Evolutionary conservation across 2,888 invertebrate species (phyloP), one percentile per base, ranked within the genome.

Genomic region (Torymus aiolomorphi): DNA sequence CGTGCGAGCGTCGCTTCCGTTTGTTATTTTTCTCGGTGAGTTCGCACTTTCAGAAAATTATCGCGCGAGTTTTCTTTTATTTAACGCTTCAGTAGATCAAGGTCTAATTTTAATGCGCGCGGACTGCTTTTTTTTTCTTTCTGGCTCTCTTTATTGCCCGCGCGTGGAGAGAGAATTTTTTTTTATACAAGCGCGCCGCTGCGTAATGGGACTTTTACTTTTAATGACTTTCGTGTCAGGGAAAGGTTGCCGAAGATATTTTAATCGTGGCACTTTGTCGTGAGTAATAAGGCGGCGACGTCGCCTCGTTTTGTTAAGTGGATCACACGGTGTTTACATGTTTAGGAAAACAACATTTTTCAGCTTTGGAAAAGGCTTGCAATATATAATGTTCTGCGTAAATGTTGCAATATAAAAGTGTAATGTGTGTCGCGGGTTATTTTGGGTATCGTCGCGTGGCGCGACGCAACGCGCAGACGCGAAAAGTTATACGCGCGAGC

Each of bases 11-110:
- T 16, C n/a, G 24, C 59, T 76, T 67, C 74, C 57, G 65, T 76
- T 76, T 69, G 31, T 59, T 61, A 61, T 76, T 63, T 70, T 70
- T 63, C 56, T 56, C 69, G 56, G 62, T 62, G 67, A 76, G 42
- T 61, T 76, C n/a, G 66, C 63, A 57, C 52, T 69, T 76, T 76
- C 49, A 76, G 76, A 76, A 62, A 76, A 76, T 76, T 42, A n/a
- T 63, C 31, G n/a, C 3, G 11, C 10, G 49, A 4, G 20, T 69
- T 69, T 56, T 69, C 56, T 56, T 72, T 72, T 62, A 62, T 24
- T 57, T 42, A 51, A 11, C 49, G 52, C 74, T 59, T 31, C 57
- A 52, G 52, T 67, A 49, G 75, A 76, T 76, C 76, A 76, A 76
- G 76, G 76, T 70, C 56, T 56, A 11, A 31, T 56, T 76, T 70